Evolutionary conservation across 2,888 invertebrate species (phyloP), one percentile per base, ranked within the genome.

Genomic region (Icerya purchasi): DNA sequence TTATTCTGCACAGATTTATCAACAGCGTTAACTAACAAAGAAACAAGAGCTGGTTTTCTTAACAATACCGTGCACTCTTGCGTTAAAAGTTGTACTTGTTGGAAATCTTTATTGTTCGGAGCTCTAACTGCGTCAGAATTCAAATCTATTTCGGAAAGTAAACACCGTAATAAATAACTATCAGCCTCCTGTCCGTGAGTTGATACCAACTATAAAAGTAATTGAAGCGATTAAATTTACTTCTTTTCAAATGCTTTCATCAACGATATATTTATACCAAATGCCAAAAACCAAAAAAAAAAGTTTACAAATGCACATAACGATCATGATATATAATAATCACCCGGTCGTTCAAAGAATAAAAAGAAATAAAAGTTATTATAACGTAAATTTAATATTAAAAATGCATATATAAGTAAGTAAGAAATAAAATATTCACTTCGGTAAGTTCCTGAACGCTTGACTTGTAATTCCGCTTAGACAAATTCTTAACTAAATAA

Each of bases 141-240:
- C 78, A 89, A 86, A 73, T 90, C 84, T 72, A 91, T 83, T 69
- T 82, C 81, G 69, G 90, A 86, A 75, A 93, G 86, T 73, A 94
- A 82, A 77, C 88, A 88, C 79, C 88, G 89, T 78, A 92, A 82
- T 74, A 91, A 82, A 80, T 93, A 91, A 77, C 91, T 84, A 79
- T 93, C 92, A 76, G 92, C 92, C 82, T 93, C 92, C 77, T 89
- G 81, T 75, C 93, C 93, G 82, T 90, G 86, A 72, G 83, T 79
- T 77, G 81, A 81, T 71, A 91, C 84, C 76, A 92, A 80, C 92
- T 93, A 75, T 63, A 72, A 72, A 69, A 67, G n/a, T n/a, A n/a
- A n/a, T n/a, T n/a, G n/a, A n/a, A n/a, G n/a, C n/a, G n/a, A n/a
- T n/a, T n/a, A n/a, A n/a, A n/a, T n/a, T n/a, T n/a, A n/a, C n/a